Evolutionary conservation across 2,797 vertebrate species (phyloP).

Genomic region (Anguilla pacifica): DNA sequence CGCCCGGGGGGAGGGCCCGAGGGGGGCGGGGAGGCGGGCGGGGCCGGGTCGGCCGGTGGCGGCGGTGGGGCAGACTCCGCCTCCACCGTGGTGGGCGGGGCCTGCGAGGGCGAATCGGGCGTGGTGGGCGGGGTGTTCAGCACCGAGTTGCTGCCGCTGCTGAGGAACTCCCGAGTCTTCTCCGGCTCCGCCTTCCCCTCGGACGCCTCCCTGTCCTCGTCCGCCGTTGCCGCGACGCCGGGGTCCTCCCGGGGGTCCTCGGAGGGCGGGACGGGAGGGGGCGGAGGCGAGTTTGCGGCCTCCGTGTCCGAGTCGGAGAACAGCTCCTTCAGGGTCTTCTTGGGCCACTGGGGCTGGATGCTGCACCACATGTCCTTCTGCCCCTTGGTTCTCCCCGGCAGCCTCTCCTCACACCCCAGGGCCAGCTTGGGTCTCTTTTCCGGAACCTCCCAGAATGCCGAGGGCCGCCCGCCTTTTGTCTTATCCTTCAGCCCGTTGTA

Average conservation of each 20-base stretch:
- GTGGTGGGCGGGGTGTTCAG: slow-evolving; percentile 95
- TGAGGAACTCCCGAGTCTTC: slow-evolving; percentile 87
- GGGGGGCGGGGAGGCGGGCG: slow-evolving; percentile 31
- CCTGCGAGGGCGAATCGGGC: slow-evolving; percentile 83
- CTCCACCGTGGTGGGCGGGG: slow-evolving; percentile 64
- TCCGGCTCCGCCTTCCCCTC: slow-evolving; percentile 71
- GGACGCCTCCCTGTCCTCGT: neutral
- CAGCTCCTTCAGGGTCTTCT: slow-evolving; percentile 94
- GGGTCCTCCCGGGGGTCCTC: slow-evolving; percentile 69
- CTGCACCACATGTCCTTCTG: slow-evolving; percentile 98
- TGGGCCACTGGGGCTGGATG: slow-evolving; percentile 98
- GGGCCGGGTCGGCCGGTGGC: slow-evolving; percentile 45
- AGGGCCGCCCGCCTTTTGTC: slow-evolving; percentile 79
- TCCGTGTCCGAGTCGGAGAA: slow-evolving; percentile 98
- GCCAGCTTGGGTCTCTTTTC: slow-evolving; percentile 90
- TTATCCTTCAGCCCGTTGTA: slow-evolving; percentile 94
- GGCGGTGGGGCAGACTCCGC: slow-evolving; percentile 63
- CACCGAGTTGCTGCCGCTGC: slow-evolving; percentile 93
- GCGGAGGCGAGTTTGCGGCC: slow-evolving; percentile 78
- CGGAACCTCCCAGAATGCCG: slow-evolving; percentile 89
- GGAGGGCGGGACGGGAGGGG: slow-evolving; percentile 43
- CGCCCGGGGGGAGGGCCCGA: slow-evolving; percentile 48
- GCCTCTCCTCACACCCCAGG: slow-evolving; percentile 81
- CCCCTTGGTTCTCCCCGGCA: slow-evolving; percentile 84
- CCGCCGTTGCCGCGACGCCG: slow-evolving; percentile 59